Percentiles rank a stretch among this genome's conserved stretches.
Conservation (phyloP, 2,797 vertebrate genomes). For the Stomatorhinus walkeri region DNA sequence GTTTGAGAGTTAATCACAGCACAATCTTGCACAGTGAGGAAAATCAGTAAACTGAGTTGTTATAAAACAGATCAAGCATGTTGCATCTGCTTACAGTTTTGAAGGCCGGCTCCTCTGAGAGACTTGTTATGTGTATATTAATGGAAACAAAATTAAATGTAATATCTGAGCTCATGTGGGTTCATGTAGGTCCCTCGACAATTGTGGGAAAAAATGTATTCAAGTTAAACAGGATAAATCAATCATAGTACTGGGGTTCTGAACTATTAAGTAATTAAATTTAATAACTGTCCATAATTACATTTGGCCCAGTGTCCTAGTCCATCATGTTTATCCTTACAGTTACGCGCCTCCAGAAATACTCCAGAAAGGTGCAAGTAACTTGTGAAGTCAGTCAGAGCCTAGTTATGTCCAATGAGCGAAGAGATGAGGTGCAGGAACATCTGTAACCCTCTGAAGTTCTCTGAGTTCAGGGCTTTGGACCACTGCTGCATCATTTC, state of each 20-base stretch:
- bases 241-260: background rate
- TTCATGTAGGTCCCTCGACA: background rate
- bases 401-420: background rate
- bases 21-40: background rate
- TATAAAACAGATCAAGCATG: background rate
- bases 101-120: background rate
- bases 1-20: background rate
- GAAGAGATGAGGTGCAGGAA: background rate
- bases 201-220: background rate
- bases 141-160: constrained; percentile 3
- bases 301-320: background rate
- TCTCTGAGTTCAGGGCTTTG: background rate
- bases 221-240: background rate
- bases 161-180: background rate
- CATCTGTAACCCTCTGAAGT: background rate
- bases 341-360: background rate
- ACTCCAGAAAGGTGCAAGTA: background rate
- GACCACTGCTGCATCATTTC: background rate
- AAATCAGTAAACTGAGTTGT: background rate
- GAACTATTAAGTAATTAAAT: constrained; percentile 11
- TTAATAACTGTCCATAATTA: background rate
- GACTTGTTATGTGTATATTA: background rate
- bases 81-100: background rate
- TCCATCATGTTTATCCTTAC: background rate
- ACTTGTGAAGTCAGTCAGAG: background rate